A percentile compares a stretch with the other conserved stretches of the same genome.
Conservation (phyloP, 2,888 invertebrate species). For the Pemphredon lugubris region DNA sequence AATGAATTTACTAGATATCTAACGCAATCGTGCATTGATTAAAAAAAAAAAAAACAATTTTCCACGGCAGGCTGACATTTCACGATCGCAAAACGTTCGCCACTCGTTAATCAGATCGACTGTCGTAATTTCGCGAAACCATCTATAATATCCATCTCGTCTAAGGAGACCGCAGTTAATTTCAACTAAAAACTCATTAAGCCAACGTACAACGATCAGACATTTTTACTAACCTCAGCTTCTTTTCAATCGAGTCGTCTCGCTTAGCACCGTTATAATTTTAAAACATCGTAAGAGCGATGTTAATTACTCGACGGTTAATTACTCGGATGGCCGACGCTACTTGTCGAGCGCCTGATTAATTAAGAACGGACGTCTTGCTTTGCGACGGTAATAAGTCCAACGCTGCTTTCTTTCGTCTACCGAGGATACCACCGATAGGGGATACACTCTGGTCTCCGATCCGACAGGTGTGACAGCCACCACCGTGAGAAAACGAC, state of each 20-base stretch:
- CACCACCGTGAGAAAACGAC: constrained; percentile 40
- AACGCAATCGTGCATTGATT: no score
- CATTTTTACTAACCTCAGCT: not conserved
- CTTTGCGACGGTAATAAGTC: constrained; percentile 26
- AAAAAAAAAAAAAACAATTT: no score
- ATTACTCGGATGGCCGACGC: constrained; percentile 24
- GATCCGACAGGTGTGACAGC: constrained; percentile 39
- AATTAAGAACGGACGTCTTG: constrained; percentile 41
- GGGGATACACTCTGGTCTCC: constrained; percentile 22
- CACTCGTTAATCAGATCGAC: not conserved
- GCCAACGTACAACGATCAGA: not conserved
- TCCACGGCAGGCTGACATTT: not conserved
- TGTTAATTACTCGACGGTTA: constrained; percentile 42
- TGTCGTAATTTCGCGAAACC: not conserved
- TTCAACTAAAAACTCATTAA: constrained; percentile 10
- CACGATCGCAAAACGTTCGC: constrained; percentile 4
- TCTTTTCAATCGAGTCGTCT: not conserved
- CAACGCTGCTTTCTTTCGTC: constrained; percentile 18
- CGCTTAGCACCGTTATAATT: not conserved
- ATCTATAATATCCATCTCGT: not conserved
- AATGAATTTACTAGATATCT: no score
- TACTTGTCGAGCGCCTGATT: constrained; percentile 26
- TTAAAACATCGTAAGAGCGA: constrained; percentile 16
- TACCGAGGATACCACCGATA: not conserved
- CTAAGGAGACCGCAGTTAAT: not conserved